phyloP scores from a whole-genome alignment of 2,888 invertebrate species.

The Gymnocheta viridis region DNA sequence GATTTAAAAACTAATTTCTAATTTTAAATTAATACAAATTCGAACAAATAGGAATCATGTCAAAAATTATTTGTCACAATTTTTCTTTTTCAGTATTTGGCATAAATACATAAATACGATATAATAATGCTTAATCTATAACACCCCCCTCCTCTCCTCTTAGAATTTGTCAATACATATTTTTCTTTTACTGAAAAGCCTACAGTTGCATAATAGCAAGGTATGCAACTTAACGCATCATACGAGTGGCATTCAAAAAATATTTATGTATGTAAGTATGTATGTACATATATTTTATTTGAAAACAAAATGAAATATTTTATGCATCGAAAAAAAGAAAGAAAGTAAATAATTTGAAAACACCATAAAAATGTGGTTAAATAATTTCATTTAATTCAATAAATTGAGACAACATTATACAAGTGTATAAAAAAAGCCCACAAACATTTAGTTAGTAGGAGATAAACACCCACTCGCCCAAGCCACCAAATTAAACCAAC shows the following conservation, averaged over 20 bases:
- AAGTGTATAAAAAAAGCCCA: conserved; percentile 5
- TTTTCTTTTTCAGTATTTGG: too few species aligned
- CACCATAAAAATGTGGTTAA: conserved; percentile 67
- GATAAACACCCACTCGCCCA: conserved; percentile 8
- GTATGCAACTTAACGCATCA: background rate
- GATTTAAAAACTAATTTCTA: too few species aligned
- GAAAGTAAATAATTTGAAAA: conserved; percentile 54
- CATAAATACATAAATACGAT: too few species aligned
- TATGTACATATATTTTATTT: too few species aligned
- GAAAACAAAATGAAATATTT: conserved; percentile 49
- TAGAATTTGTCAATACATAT: too few species aligned
- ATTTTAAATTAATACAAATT: too few species aligned
- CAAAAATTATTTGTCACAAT: too few species aligned
- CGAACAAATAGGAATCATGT: too few species aligned
- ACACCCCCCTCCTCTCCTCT: too few species aligned
- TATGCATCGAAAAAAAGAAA: conserved; percentile 12
- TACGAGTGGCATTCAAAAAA: background rate
- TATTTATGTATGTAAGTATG: too few species aligned
- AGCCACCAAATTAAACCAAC: conserved; percentile 14
- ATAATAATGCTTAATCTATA: too few species aligned
- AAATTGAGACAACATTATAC: conserved; percentile 68
- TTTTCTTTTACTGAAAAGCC: too few species aligned
- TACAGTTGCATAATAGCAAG: background rate
- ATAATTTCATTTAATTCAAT: conserved; percentile 68
- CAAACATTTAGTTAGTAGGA: conserved; percentile 3